Evolutionary conservation across 2,888 invertebrate genomes (phyloP).

Genomic region (Brachyopa scutellaris): DNA sequence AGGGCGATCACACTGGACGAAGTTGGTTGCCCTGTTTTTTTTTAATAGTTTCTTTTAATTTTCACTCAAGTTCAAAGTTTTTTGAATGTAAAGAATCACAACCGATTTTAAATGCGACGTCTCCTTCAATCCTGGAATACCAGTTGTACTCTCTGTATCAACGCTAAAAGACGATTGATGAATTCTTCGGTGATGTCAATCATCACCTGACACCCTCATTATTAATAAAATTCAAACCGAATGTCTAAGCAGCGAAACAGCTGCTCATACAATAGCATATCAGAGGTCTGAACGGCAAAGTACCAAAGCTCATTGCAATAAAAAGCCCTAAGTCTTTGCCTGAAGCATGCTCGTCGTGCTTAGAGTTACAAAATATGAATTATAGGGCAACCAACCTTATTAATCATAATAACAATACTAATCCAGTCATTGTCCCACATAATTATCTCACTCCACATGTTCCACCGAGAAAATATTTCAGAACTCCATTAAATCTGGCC

Average conservation of each 20-base stretch:
- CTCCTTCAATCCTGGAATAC: no score
- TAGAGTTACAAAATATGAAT: no score
- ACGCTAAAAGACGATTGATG: background rate
- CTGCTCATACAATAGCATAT: background rate
- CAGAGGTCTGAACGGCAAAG: slow-evolving; percentile 7
- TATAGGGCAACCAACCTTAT: no score
- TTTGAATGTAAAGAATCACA: no score
- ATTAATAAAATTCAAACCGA: background rate
- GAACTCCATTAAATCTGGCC: background rate
- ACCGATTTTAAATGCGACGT: no score
- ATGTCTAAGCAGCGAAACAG: background rate
- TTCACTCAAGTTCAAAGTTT: no score
- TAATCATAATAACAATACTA: background rate
- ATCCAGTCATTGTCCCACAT: background rate
- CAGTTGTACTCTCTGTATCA: background rate
- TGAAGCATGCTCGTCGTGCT: slow-evolving; percentile 7
- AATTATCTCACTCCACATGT: background rate
- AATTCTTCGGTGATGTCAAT: background rate
- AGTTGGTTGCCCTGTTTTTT: no score
- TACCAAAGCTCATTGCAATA: background rate
- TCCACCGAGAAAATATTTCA: background rate
- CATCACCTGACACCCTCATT: background rate
- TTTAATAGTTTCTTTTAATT: no score
- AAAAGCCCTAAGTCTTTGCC: background rate
- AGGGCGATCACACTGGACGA: no score